Base-by-base conservation (phyloP, 1,140 invertebrate genomes). In the Sminthurides bifidus region DNA sequence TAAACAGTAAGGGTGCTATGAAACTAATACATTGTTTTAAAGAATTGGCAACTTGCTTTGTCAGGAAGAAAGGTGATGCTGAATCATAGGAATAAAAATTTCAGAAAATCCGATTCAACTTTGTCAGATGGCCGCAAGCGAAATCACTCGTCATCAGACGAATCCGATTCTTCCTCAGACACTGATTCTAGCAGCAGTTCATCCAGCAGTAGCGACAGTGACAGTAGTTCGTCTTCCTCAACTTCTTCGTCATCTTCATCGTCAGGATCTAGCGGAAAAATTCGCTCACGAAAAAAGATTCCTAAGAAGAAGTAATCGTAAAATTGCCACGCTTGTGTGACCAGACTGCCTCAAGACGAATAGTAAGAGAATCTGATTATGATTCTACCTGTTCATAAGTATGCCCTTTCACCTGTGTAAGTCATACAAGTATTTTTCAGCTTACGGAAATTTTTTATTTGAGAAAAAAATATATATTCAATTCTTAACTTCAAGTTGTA, bases 171-270 rank as follows among this genome's bases (percentile, higher is more conserved):
- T 45, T 45, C 43, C n/a, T 17, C 8, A 21, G 24, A 27, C 23
- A 37, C 10, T 21, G n/a, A 15, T 10, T 58, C 31, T 5, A 31
- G 23, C 17, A 19, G 24, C 31, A 12, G 10, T 58, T 49, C 54
- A 3, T 52, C 23, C 27, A 48, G 23, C 29, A 8, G 17, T 21
- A 15, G 27, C 24, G 33, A 30, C 31, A 58, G 41, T 44, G 31
- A 40, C 8, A 31, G 15, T 31, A 48, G 27, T 52, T 10, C 21
- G n/a, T 56, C 33, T 41, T 30, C 24, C 12, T 57, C 52, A 15
- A 37, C 52, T 17, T 56, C 52, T n/a, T 27, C 52, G 24, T 21
- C 30, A 41, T 29, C 55, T 30, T 30, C 33, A 21, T 46, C 6
- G 19, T 29, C 31, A 14, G 8, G 6, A 43, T 15, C 8, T 14